Percentiles rank a stretch among this genome's conserved stretches.
Conservation (phyloP, 2,888 invertebrate species). For the Drosophila picticornis region DNA sequence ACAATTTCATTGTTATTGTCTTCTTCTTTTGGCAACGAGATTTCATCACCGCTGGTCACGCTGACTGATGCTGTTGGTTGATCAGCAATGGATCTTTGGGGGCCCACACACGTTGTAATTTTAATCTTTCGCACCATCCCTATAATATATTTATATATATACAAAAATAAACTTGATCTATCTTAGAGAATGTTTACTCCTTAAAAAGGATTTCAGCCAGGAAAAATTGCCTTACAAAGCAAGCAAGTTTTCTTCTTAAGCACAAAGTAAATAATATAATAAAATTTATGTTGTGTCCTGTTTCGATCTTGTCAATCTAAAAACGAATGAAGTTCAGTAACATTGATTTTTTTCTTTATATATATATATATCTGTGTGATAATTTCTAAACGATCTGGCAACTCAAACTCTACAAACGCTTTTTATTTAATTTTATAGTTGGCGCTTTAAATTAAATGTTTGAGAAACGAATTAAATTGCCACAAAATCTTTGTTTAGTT, state of each 20-base stretch:
- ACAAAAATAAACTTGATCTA: background rate
- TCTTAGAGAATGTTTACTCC: background rate
- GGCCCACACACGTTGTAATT: constrained; percentile 26
- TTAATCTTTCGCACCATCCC: background rate
- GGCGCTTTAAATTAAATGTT: no score
- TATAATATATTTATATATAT: background rate
- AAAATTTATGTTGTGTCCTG: no score
- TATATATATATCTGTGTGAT: no score
- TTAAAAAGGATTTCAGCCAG: background rate
- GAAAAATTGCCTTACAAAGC: background rate
- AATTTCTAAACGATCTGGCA: no score
- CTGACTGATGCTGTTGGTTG: constrained; percentile 17
- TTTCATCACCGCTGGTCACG: constrained; percentile 53
- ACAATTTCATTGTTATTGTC: constrained; percentile 46
- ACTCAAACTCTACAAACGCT: no score
- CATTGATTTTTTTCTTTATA: no score
- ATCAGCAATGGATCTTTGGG: background rate
- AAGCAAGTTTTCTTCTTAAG: background rate
- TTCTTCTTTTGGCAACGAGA: constrained; percentile 55
- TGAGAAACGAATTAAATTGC: no score
- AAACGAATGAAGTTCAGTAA: no score
- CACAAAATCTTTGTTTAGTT: no score
- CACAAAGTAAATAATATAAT: no score
- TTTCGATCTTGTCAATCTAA: no score
- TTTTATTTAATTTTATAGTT: no score